Evolutionary conservation across 2,797 vertebrate species (phyloP), one percentile per base, ranked within the genome.

Genomic region (Aselliscus stoliczkanus): DNA sequence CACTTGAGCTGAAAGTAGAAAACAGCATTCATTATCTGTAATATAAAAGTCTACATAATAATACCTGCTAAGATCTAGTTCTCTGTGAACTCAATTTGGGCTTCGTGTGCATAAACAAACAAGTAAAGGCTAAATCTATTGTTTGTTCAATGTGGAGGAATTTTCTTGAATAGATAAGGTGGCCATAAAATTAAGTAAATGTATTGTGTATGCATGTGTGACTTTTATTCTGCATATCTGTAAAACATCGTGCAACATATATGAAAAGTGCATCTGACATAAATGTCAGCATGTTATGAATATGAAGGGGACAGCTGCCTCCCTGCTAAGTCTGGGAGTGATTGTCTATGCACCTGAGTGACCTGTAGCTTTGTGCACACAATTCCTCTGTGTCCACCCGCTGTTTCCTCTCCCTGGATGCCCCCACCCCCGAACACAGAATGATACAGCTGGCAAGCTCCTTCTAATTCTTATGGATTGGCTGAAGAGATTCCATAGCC

Each of bases 81-180:
- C 58, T 93, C 72, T 82, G 80, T 70, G 77, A 97, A 79, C 85
- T 96, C 82, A 77, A 12, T 96, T 93, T 92, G 88, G 37, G 42
- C 65, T 97, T 64, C 60, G 52, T 90, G 62, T 93, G 27, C 47
- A 76, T 92, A 90, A 96, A 81, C 88, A 93, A 94, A 56, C 60
- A 86, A 93, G n/a, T 47, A 56, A 81, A 44, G 15, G 77, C 90
- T 70, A 83, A 70, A 20, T 52, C 39, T 88, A n/a, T 82, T 93
- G 83, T 91, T 90, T 91, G 44, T 81, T 95, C 70, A 69, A 56
- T 23, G 58, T 79, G 52, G 69, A 96, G 13, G 58, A 88, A 93
- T 90, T 85, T 81, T 47, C 82, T 88, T 86, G 47, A 90, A 76
- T 83, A 96, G 54, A 83, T 82, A 93, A 54, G 80, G 27, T 87